phyloP scores from a whole-genome alignment of 2,113 vertebrate species.

The Pterocles burchelli region DNA sequence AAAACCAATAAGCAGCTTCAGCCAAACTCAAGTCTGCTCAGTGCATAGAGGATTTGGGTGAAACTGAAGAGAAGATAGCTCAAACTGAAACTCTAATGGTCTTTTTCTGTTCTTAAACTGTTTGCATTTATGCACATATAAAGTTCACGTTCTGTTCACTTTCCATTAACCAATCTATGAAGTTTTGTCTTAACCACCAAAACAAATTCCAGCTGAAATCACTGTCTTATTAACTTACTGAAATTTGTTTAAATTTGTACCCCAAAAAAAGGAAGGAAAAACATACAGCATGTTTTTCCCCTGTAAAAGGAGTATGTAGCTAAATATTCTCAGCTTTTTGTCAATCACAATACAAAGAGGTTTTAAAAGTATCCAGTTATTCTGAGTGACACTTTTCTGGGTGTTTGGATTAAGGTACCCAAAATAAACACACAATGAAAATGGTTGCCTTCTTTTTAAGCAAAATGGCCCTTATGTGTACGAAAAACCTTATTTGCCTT shows the following conservation, averaged over 20 bases:
- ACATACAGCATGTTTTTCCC: accelerated
- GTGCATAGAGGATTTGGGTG: background rate
- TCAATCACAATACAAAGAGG: background rate
- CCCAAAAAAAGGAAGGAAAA: background rate
- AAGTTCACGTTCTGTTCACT: background rate
- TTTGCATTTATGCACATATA: background rate
- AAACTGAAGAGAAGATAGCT: slow-evolving; percentile 28
- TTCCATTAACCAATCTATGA: background rate
- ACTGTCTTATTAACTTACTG: background rate
- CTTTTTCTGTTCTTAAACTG: slow-evolving; percentile 11
- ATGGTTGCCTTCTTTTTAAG: background rate
- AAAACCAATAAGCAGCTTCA: background rate
- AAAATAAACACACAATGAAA: background rate
- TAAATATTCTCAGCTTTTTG: background rate
- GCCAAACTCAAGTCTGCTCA: background rate
- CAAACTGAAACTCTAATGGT: background rate
- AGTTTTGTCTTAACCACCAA: background rate
- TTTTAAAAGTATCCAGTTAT: background rate
- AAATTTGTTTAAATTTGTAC: background rate
- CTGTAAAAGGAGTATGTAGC: background rate
- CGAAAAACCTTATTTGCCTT: background rate
- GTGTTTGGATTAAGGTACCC: background rate
- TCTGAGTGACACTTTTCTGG: background rate
- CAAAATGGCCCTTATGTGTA: background rate
- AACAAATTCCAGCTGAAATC: slow-evolving; percentile 1